A percentile compares a stretch with the other conserved stretches of the same genome.
Conservation (phyloP, 2,888 invertebrate species). For the Amphipyra tragopoginis region DNA sequence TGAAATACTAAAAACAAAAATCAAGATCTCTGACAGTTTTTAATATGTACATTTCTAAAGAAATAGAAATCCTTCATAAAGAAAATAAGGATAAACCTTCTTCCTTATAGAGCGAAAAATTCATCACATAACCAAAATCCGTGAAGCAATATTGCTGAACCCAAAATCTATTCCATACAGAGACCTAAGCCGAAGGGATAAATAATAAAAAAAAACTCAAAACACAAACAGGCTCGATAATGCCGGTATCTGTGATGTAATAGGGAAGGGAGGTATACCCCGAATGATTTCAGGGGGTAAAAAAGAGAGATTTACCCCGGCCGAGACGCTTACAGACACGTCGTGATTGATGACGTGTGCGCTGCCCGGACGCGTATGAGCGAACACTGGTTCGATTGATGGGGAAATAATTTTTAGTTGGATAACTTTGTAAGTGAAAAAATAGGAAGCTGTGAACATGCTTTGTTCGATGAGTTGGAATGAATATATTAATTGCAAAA, state of each 20-base stretch:
- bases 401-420: slow-evolving; percentile 3
- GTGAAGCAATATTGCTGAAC: slow-evolving; percentile 6
- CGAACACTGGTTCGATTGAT: slow-evolving; percentile 15
- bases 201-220: slow-evolving; percentile 34
- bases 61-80: background rate
- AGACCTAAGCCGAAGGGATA: slow-evolving; percentile 26
- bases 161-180: slow-evolving; percentile 32
- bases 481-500: too few species aligned
- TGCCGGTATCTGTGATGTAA: slow-evolving; percentile 35
- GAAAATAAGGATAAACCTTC: too few species aligned
- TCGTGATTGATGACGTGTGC: slow-evolving; percentile 72
- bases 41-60: too few species aligned
- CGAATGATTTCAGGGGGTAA: slow-evolving; percentile 54
- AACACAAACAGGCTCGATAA: slow-evolving; percentile 51
- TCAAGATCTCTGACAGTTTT: too few species aligned
- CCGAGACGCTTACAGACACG: slow-evolving; percentile 61
- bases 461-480: too few species aligned
- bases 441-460: too few species aligned
- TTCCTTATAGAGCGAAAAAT: background rate
- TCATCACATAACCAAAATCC: slow-evolving; percentile 1
- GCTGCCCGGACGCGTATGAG: slow-evolving; percentile 42
- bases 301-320: slow-evolving; percentile 75
- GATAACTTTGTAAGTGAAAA: background rate
- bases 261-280: slow-evolving; percentile 6
- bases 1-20: too few species aligned